phyloP scores from a whole-genome alignment of 2,113 vertebrate genomes.

The Piprites chloris region DNA sequence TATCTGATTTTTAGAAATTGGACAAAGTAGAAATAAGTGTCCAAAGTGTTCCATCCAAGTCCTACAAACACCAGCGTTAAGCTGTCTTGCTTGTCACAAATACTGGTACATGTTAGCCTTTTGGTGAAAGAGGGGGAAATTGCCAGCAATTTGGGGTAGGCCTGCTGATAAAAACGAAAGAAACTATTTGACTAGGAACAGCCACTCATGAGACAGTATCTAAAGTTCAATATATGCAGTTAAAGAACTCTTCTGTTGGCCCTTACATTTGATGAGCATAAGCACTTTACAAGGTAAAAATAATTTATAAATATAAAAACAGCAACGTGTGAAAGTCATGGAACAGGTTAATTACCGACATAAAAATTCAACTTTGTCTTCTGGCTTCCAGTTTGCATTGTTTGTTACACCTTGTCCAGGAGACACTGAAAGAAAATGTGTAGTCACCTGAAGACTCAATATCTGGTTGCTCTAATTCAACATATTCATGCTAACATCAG shows the following conservation, averaged over 20 bases:
- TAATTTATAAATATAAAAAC: background rate
- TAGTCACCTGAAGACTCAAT: background rate
- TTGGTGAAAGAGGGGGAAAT: background rate
- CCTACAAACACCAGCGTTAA: background rate
- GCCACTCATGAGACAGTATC: background rate
- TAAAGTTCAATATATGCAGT: background rate
- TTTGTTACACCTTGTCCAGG: background rate
- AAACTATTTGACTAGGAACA: background rate
- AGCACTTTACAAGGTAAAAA: background rate
- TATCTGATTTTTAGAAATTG: background rate
- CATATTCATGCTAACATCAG: background rate
- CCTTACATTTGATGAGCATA: background rate
- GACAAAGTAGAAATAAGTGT: background rate
- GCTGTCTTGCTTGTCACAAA: background rate
- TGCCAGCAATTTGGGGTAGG: background rate
- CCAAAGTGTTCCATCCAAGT: background rate
- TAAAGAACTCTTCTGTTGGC: background rate
- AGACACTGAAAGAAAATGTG: background rate
- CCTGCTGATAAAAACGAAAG: background rate
- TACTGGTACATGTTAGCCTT: background rate
- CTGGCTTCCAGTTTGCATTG: background rate
- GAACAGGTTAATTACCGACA: background rate
- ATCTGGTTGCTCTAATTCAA: background rate
- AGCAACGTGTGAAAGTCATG: background rate
- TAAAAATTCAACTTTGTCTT: background rate